These are phyloP conservation scores for Syngnathus floridae DNA, from an alignment of 2,113 vertebrate genomes.

Conservation along the genomic window DNA sequence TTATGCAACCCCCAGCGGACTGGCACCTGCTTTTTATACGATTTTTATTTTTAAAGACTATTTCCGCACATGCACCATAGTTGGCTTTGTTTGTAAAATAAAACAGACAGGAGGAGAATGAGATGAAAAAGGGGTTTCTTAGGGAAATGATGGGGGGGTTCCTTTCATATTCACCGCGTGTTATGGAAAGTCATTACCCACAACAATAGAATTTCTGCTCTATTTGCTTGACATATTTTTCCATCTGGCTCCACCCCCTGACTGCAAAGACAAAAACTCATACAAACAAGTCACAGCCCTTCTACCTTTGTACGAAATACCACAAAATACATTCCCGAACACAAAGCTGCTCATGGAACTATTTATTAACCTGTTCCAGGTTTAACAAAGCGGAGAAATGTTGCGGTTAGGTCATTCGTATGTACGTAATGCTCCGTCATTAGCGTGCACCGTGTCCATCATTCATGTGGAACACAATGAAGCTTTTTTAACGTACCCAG, in stretches of 20 bases:
- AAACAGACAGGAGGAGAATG: slow-evolving; percentile 4
- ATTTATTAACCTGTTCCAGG: background rate
- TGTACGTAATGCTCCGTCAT: slow-evolving; percentile 16
- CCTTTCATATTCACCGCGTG: slow-evolving; percentile 54
- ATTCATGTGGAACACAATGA: slow-evolving; percentile 19
- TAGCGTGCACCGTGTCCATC: slow-evolving; percentile 8
- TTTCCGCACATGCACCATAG: slow-evolving; percentile 16
- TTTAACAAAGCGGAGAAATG: background rate
- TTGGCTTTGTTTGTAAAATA: slow-evolving; percentile 17
- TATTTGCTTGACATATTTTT: slow-evolving; percentile 51
- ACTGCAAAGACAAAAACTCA: slow-evolving; percentile 15
- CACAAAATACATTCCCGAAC: background rate
- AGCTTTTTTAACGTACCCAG: slow-evolving; percentile 7
- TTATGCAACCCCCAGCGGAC: slow-evolving; percentile 32
- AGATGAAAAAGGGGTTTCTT: slow-evolving; percentile 10
- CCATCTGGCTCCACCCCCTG: slow-evolving; percentile 45
- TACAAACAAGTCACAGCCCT: background rate
- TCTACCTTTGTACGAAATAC: background rate
- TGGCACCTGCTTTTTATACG: slow-evolving; percentile 34
- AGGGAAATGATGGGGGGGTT: slow-evolving; percentile 3
- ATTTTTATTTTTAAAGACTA: slow-evolving; percentile 1
- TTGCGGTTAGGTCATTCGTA: slow-evolving; percentile 4
- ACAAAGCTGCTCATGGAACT: no score
- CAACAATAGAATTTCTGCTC: slow-evolving; percentile 62
- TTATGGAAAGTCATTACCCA: slow-evolving; percentile 55